Evolutionary conservation across 2,888 invertebrate genomes (phyloP), one percentile per base, ranked within the genome.

Genomic region (Diplazon laetatorius): DNA sequence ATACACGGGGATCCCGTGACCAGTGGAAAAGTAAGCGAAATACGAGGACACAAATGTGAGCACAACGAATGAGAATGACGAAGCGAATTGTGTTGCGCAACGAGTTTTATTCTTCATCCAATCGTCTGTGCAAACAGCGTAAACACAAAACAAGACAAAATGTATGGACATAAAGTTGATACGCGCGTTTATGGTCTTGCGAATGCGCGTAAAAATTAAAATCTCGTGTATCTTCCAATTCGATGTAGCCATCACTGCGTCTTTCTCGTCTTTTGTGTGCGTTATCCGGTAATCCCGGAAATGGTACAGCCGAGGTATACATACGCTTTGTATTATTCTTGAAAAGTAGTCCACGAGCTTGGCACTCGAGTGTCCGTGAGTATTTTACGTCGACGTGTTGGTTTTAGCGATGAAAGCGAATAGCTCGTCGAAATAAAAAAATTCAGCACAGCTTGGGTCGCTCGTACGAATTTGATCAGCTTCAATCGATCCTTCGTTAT

Each of bases 381-480:
- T 18, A 76, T 37, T 37, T 50, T n/a, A 52, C 25, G 22, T 39
- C 35, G 59, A 20, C 25, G 14, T 22, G 55, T 55, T 52, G 14
- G 52, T 25, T 52, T 2, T 12, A n/a, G 39, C 46, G 60, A 70
- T 50, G 39, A 52, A 42, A 69, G 62, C 16, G 35, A 59, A 59
- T 25, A 37, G 9, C 16, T 25, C 6, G 30, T n/a, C n/a, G n/a
- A 2, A n/a, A 42, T 6, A 6, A 5, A 14, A 35, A 30, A 55
- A 62, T 63, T 46, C 30, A 12, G 42, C n/a, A 37, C 22, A 22
- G 35, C 59, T 20, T 59, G 6, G 3, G 16, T 22, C 42, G 46
- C 55, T 75, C 37, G 60, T 75, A 55, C 62, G 68, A 69, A 62
- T 62, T 75, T 75, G 62, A 75, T 75, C 62, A 62, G 46, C 55